Evolutionary conservation across 23 tunicate genomes (phyloP).

Genomic region (Halocynthia aurantium): DNA sequence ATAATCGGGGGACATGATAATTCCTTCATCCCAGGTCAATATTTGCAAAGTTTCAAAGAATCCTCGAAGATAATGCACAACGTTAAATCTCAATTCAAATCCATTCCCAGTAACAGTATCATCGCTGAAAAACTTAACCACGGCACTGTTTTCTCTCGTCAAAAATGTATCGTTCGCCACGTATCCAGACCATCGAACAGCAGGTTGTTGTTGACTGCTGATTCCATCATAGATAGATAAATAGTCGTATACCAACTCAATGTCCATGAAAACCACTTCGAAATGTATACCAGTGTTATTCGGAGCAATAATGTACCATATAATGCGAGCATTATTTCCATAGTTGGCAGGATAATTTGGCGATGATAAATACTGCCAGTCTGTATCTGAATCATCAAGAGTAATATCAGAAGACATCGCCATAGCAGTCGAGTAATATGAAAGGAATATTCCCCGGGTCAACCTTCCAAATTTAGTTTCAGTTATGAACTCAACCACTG

Average conservation of each 20-base stretch:
- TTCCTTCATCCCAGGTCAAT: neutral
- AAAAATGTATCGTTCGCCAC: neutral
- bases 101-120: neutral
- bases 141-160: too few relatives aligned
- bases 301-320: neutral
- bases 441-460: too few relatives aligned
- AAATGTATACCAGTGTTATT: neutral
- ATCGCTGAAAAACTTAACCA: neutral
- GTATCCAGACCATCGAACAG: neutral
- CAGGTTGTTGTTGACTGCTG: too few relatives aligned
- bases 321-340: neutral
- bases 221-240: neutral
- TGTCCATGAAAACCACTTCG: neutral
- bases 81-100: conserved; percentile 1
- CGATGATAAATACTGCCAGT: conserved; percentile 1
- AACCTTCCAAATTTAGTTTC: too few relatives aligned
- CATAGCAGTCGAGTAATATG: too few relatives aligned
- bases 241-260: conserved; percentile 2
- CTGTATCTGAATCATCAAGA: neutral
- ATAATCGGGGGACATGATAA: conserved; percentile 8
- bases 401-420: neutral
- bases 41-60: neutral
- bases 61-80: too few relatives aligned
- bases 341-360: conserved; percentile 12
- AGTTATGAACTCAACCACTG: too few relatives aligned